Base-by-base conservation (phyloP, 2,888 invertebrate species). In the Liodrosophila aerea region DNA sequence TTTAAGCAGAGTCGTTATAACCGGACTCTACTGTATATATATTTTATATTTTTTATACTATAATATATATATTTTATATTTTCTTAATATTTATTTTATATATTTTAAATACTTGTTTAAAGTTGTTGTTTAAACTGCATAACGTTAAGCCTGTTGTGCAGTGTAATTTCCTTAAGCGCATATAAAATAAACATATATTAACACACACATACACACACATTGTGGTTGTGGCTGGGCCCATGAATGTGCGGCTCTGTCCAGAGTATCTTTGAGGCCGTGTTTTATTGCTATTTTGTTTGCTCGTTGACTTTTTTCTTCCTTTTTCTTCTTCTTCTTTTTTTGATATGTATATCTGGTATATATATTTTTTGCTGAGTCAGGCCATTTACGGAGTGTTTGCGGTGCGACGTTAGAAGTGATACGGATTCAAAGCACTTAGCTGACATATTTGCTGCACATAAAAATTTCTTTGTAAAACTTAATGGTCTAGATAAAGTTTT, bases 401-500 rank as follows among this genome's bases (percentile, higher is more conserved):
- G 59, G 61, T 60, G 62, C 43, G 56, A 46, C 63, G 71, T 84
- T 74, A 82, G 85, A 74, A 62, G 70, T 69, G 72, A 61, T 64
- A 67, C 53, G 50, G 53, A 57, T 57, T 43, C 60, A 64, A 64
- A 72, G 76, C 80, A 78, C 83, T 83, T 80, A 68, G 59, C 76
- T 71, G 75, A 74, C 82, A 85, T 85, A 80, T 77, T 84, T 83
- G 70, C 64, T 61, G 71, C 74, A 69, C 64, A 73, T 73, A 53
- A 64, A 51, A 73, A 73, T 66, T 70, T 73, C 73, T 71, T 67
- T 77, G 83, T 77, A 64, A 68, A 78, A 74, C 72, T 62, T 74
- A 78, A 85, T 77, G 75, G 75, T 74, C 85, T 85, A 78, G 82
- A 78, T 78, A 77, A 83, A 82, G 72, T 82, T 80, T 13, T 29